Base-by-base conservation (phyloP, 2,797 vertebrate genomes). In the Girardinus metallicus region DNA sequence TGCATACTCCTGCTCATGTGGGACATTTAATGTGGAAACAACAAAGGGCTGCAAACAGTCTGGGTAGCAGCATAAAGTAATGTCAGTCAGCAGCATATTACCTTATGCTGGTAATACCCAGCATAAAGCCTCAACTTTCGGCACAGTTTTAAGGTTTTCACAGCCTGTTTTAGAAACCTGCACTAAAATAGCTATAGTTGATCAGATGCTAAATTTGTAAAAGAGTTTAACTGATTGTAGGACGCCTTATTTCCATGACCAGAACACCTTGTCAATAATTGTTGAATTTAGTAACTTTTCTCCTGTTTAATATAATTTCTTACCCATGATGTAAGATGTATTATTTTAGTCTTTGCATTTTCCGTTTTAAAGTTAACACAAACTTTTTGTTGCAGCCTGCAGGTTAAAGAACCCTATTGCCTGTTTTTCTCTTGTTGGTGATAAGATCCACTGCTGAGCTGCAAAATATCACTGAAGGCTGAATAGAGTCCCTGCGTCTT, bases 341-440 rank as follows among this genome's bases (percentile, higher is more conserved):
- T 15, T 44, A n/a, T 44, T 71, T 44, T 39, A 10, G 16, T 55
- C 36, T 0, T 68, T 75, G 41, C 11, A 49, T 26, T 31, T 71
- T 60, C 3, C 31, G 12, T 75, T 72, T 9, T 11, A 47, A 39
- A 36, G 18, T 72, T 70, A 70, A 70, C 66, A 57, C 55, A 47
- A 44, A 51, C 49, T 3, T 70, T 68, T 4, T 70, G 66, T 21
- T 73, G 70, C n/a, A 78, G 75, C 53, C 68, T 74, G 72, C 31
- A 57, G 16, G 31, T 78, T 43, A 23, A 43, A 34, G 57, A 4
- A 6, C 36, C 47, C 60, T 71, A 62, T 26, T 29, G 68, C 39
- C 9, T 29, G 13, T 62, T 77, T 75, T 60, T 29, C 57, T 60
- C 49, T 26, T 2, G 16, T 10, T 76, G 60, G 9, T 34, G 62